These are phyloP conservation scores for Gasterosteus nipponicus DNA, from an alignment of 2,113 vertebrate genomes.

Conservation along the genomic window DNA sequence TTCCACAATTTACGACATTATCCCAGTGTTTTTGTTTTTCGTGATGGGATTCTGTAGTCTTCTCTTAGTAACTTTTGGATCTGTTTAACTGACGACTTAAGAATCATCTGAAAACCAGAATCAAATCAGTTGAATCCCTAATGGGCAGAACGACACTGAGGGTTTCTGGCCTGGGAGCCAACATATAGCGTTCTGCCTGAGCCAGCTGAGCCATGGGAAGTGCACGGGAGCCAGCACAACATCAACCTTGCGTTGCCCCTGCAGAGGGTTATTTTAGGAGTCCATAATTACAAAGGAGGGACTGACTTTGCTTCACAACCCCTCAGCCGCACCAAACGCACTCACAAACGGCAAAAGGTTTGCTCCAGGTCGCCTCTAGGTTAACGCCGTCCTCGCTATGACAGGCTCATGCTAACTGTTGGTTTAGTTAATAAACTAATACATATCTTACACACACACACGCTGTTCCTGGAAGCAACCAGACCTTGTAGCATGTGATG, in stretches of 20 bases:
- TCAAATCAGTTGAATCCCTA: conserved; percentile 6
- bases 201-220: conserved; percentile 25
- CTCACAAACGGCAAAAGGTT: conserved; percentile 35
- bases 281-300: conserved; percentile 79
- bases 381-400: neutral
- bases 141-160: neutral
- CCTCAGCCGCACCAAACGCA: conserved; percentile 50
- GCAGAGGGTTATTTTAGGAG: conserved; percentile 70
- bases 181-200: conserved; percentile 13
- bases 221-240: conserved; percentile 31
- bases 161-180: neutral
- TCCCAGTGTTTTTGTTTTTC: neutral
- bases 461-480: conserved; percentile 24
- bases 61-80: conserved; percentile 10
- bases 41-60: neutral
- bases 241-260: conserved; percentile 43
- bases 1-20: neutral
- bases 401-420: neutral
- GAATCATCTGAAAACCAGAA: neutral
- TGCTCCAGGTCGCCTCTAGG: conserved; percentile 18
- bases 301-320: conserved; percentile 56
- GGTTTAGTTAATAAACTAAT: neutral
- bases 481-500: conserved; percentile 22
- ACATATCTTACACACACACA: neutral
- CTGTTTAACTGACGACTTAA: neutral